Evolutionary conservation across 2,113 vertebrate species (phyloP), one percentile per base, ranked within the genome.

Genomic region (Leiothrix lutea): DNA sequence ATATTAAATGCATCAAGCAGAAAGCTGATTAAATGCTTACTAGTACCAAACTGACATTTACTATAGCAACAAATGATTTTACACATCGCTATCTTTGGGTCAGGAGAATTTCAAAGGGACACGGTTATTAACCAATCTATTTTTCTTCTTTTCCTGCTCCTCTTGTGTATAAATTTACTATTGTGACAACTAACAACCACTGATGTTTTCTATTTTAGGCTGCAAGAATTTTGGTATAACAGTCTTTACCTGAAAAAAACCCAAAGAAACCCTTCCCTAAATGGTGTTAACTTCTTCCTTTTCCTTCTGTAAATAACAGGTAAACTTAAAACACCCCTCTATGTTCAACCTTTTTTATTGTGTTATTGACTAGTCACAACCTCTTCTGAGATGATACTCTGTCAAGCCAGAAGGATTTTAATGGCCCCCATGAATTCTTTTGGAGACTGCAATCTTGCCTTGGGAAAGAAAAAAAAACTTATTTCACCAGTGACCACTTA

Each of bases 21-120:
- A 97, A 74, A 38, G n/a, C 22, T 94, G 84, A 94, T 90, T 84
- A 96, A 95, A 87, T 75, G 48, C 60, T 94, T 91, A 58, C 64
- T 36, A 78, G 33, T 54, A 86, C 33, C 57, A 42, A 96, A 83
- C 12, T 71, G 50, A 83, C 79, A 48, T 50, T 96, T 88, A 35
- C 51, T 95, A 58, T 75, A 94, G 53, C 56, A 94, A 90, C 24
- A 90, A 84, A 85, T 62, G 13, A 57, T 90, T 86, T 92, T 62
- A 75, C 86, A 64, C 53, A 31, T 85, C 1, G 0, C 56, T 82
- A 3, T 69, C 57, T 61, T 57, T 87, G 60, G 79, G 57, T 95
- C 80, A 91, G 72, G 29, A 89, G 36, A 79, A 66, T 62, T 48
- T 89, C 62, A 75, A 96, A 94, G 72, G 70, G 54, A 65, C 22